A percentile compares a stretch with the other conserved stretches of the same genome.
Evolutionary conservation across 2,113 vertebrate species (phyloP).

Genomic region (Lucifuga dentata): DNA sequence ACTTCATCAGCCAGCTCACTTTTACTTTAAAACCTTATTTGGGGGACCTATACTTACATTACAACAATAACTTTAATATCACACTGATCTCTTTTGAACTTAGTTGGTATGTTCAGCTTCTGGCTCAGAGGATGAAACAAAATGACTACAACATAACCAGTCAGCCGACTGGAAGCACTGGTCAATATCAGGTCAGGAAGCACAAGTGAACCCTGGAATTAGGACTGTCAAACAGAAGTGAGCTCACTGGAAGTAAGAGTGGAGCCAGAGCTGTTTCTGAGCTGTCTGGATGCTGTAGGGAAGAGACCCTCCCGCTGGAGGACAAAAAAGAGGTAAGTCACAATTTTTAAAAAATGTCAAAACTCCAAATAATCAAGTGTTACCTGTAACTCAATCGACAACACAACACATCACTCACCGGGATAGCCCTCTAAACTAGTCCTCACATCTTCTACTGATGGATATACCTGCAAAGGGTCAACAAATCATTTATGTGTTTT

Average conservation of each 20-base stretch:
- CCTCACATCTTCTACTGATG: conserved; percentile 94
- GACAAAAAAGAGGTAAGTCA: conserved; percentile 3
- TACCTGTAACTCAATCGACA: too few relatives aligned
- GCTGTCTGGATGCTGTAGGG: conserved; percentile 97
- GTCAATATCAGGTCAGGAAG: too few relatives aligned
- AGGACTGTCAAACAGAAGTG: background rate
- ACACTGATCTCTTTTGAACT: too few relatives aligned
- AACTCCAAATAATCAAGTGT: too few relatives aligned
- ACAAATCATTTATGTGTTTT: background rate
- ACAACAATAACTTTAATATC: too few relatives aligned
- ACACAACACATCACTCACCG: conserved; percentile 82
- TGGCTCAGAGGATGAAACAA: too few relatives aligned
- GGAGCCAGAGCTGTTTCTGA: conserved; percentile 95
- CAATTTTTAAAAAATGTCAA: background rate
- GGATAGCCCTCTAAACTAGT: conserved; percentile 97
- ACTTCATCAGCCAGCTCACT: too few relatives aligned
- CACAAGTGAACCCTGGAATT: background rate
- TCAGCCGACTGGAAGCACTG: too few relatives aligned
- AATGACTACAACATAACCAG: too few relatives aligned
- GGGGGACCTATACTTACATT: too few relatives aligned
- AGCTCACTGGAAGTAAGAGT: conserved; percentile 97
- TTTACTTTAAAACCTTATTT: too few relatives aligned
- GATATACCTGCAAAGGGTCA: conserved; percentile 87
- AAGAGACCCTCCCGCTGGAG: conserved; percentile 93
- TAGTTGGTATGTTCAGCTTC: too few relatives aligned